These are phyloP conservation scores for Microtus ochrogaster DNA, from an alignment of 2,113 vertebrate genomes.

Conservation along the genomic window DNA sequence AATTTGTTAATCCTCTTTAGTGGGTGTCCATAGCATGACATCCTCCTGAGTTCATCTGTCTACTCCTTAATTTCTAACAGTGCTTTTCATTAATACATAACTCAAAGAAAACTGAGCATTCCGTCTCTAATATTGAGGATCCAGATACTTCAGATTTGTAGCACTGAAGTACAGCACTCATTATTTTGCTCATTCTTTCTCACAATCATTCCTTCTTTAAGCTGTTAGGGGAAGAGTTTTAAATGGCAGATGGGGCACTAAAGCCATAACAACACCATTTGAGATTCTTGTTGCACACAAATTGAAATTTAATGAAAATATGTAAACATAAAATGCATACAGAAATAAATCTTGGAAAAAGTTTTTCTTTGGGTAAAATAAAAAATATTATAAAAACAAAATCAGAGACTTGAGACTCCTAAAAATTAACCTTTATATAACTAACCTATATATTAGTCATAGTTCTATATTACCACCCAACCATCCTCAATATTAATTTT, in stretches of 20 bases:
- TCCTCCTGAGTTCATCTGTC: not conserved
- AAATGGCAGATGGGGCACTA: conserved; percentile 67
- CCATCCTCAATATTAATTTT: conserved; percentile 30
- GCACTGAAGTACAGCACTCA: conserved; percentile 1
- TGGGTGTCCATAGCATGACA: not conserved
- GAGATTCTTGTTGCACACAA: conserved; percentile 66
- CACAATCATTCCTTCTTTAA: conserved; percentile 42
- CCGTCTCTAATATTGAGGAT: not conserved
- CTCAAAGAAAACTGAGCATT: conserved; percentile 43
- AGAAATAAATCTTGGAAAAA: conserved; percentile 41
- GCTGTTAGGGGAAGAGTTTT: conserved; percentile 52
- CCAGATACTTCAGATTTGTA: conserved; percentile 24
- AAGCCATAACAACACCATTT: conserved; percentile 66
- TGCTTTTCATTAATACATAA: conserved; percentile 29
- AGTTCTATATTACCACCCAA: not conserved
- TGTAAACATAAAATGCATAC: conserved; percentile 58
- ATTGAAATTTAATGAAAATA: conserved; percentile 76
- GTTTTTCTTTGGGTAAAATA: conserved; percentile 36
- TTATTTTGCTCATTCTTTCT: conserved; percentile 67
- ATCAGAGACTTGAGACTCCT: not conserved
- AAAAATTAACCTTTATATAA: not conserved
- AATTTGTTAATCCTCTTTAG: not conserved
- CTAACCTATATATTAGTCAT: not conserved
- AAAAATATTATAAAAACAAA: conserved; percentile 40
- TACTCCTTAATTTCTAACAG: conserved; percentile 80